These are phyloP conservation scores for Homarus gammarus DNA, from an alignment of 2,888 invertebrate genomes.

Conservation along the genomic window DNA sequence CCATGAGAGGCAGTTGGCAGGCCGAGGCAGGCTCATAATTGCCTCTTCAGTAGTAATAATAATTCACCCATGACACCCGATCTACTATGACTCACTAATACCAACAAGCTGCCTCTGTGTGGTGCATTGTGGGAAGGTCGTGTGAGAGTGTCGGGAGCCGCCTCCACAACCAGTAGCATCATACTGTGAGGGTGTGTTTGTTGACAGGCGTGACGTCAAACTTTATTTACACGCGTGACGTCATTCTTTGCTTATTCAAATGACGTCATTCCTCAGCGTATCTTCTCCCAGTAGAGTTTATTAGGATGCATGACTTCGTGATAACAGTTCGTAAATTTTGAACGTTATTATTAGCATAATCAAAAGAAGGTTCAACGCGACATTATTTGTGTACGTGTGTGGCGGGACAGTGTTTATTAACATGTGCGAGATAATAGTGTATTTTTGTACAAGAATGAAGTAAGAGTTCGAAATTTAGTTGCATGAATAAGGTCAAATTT, in stretches of 20 bases:
- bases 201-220: background rate
- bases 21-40: conserved; percentile 12
- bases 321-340: no score
- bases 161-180: background rate
- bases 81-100: conserved; percentile 25
- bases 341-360: no score
- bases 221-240: background rate
- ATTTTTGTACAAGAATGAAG: no score
- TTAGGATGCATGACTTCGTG: no score
- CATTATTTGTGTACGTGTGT: no score
- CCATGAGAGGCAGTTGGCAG: background rate
- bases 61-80: conserved; percentile 26
- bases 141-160: background rate
- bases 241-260: background rate
- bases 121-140: conserved; percentile 1
- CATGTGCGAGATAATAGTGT: no score
- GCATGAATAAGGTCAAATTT: no score
- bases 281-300: no score
- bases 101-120: conserved; percentile 33
- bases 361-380: no score
- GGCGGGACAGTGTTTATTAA: no score
- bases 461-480: no score
- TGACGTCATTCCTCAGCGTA: no score
- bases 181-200: background rate
- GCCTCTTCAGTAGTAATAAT: conserved; percentile 23